A percentile compares a stretch with the other conserved stretches of the same genome.
Conservation (phyloP, 1,140 invertebrate genomes). For the Psix sp. region DNA sequence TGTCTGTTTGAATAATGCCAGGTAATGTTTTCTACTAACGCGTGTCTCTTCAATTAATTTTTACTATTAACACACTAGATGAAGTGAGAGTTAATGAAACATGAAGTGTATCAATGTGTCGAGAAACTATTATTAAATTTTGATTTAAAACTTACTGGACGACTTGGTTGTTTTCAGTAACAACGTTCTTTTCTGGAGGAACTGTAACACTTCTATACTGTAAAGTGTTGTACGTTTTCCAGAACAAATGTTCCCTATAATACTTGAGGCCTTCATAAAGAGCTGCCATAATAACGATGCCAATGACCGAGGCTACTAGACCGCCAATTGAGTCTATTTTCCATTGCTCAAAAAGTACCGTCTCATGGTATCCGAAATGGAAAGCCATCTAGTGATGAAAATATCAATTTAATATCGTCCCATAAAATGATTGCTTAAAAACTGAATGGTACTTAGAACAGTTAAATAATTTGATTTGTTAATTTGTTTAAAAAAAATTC, state of each 20-base stretch:
- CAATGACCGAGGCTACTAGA: conserved; percentile 89
- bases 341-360: conserved; percentile 89
- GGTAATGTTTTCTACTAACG: too few species aligned
- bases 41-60: too few species aligned
- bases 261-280: conserved; percentile 95
- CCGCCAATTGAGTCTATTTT: conserved; percentile 83
- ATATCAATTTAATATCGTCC: too few species aligned
- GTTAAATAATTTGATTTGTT: conserved; percentile 13
- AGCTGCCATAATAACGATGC: conserved; percentile 89
- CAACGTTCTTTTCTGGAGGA: conserved; percentile 82
- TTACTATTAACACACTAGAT: too few species aligned
- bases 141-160: conserved; percentile 81
- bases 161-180: conserved; percentile 82
- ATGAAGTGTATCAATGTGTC: too few species aligned
- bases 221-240: conserved; percentile 86
- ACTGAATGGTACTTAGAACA: conserved; percentile 1
- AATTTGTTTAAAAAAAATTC: conserved; percentile 3
- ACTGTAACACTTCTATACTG: conserved; percentile 84
- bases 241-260: conserved; percentile 89
- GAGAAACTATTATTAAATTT: conserved; percentile 5
- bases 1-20: too few species aligned
- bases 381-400: conserved; percentile 80
- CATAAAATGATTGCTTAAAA: too few species aligned
- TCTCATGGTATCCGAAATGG: conserved; percentile 85
- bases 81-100: too few species aligned